phyloP scores from a whole-genome alignment of 1,140 invertebrate species.

The Cherax quadricarinatus region DNA sequence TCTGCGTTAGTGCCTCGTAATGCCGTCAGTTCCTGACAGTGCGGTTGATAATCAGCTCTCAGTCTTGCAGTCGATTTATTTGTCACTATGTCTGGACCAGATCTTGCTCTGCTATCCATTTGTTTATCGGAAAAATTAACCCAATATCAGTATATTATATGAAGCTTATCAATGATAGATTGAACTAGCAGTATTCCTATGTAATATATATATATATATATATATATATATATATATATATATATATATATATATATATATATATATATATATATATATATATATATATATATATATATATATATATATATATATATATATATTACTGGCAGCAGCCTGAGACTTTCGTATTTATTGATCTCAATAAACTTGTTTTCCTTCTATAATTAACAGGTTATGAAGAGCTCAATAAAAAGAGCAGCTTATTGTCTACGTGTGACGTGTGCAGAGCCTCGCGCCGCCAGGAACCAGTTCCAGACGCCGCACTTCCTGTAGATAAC shows the following conservation, averaged over 20 bases:
- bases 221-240: background rate
- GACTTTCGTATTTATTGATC: conserved; percentile 36
- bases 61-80: background rate
- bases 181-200: conserved; percentile 16
- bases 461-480: background rate
- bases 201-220: background rate
- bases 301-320: background rate
- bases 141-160: conserved; percentile 1
- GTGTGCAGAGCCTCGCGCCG: conserved; percentile 15
- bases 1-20: background rate
- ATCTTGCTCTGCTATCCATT: background rate
- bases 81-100: too few species aligned
- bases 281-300: background rate
- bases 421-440: conserved; percentile 39
- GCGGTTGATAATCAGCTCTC: background rate
- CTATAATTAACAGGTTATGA: conserved; percentile 60
- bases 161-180: background rate
- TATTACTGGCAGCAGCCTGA: conserved; percentile 29
- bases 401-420: conserved; percentile 40
- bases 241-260: background rate
- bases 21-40: background rate
- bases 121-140: background rate
- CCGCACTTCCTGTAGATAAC: conserved; percentile 53
- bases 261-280: background rate
- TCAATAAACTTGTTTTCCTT: conserved; percentile 52